These are phyloP conservation scores for Grammatotria lemairii DNA, from an alignment of 2,113 vertebrate species.

Conservation along the genomic window DNA sequence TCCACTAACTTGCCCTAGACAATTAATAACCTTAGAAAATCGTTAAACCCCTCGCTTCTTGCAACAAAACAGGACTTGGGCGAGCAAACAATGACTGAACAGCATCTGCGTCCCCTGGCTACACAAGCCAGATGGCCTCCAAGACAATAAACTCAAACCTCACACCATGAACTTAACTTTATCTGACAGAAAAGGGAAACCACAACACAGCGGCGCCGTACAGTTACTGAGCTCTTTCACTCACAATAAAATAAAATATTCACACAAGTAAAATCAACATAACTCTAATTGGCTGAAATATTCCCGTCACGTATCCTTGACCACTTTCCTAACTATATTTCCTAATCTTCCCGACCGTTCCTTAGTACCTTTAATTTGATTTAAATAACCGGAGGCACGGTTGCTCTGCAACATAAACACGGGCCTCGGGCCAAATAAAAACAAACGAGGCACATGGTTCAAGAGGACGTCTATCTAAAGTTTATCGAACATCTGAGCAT, in stretches of 20 bases:
- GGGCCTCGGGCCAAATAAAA: constrained; percentile 27
- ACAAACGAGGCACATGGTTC: constrained; percentile 61
- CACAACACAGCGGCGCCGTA: neutral
- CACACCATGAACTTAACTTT: constrained; percentile 51
- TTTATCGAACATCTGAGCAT: neutral
- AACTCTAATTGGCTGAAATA: neutral
- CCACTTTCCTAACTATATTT: neutral
- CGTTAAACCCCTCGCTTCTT: neutral
- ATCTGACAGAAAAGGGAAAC: neutral
- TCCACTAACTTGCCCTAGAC: neutral
- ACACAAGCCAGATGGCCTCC: constrained; percentile 62
- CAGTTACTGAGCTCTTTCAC: neutral
- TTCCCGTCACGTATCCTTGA: neutral
- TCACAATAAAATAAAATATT: neutral
- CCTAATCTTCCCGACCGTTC: neutral
- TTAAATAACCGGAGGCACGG: neutral
- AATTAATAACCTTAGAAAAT: neutral
- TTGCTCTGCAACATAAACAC: neutral
- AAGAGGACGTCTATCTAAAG: neutral
- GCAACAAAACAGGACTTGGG: constrained; percentile 12
- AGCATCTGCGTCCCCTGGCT: constrained; percentile 66
- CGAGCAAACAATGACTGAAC: constrained; percentile 64
- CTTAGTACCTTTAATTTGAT: neutral
- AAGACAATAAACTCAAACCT: constrained; percentile 66
- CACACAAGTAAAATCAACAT: neutral